Evolutionary conservation across 2,888 invertebrate species (phyloP).

Genomic region (Pedicia rivosa): DNA sequence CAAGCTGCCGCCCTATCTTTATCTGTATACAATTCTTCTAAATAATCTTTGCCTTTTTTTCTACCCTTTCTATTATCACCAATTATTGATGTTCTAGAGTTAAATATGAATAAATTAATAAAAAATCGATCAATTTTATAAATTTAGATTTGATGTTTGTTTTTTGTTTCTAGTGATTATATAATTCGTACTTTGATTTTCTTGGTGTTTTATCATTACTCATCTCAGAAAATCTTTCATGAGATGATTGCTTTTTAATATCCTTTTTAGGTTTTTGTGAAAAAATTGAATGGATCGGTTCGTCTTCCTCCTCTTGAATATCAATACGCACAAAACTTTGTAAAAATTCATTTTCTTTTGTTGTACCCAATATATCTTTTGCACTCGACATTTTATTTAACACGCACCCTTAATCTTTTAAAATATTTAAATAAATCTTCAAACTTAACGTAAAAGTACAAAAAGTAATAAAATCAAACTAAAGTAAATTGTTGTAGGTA

Average conservation of each 20-base stretch:
- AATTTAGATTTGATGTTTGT: no score
- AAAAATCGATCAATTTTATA: no score
- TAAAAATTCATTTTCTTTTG: conserved; percentile 55
- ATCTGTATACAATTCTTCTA: conserved; percentile 73
- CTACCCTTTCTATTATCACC: conserved; percentile 22
- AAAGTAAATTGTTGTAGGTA: no score
- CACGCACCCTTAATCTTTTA: no score
- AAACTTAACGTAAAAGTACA: no score
- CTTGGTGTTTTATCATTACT: conserved; percentile 6
- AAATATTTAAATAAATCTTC: no score
- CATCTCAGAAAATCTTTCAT: conserved; percentile 6
- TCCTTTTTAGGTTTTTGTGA: conserved; percentile 7
- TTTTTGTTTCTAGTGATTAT: no score
- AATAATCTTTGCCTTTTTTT: conserved; percentile 25
- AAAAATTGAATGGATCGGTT: conserved; percentile 21
- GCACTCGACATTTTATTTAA: conserved; percentile 27
- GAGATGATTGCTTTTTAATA: conserved; percentile 9
- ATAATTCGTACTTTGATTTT: no score
- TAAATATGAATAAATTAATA: no score
- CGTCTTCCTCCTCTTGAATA: conserved; percentile 38
- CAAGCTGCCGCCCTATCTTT: conserved; percentile 84
- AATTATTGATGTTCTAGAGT: no score
- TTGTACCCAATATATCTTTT: conserved; percentile 45
- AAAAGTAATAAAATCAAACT: background rate
- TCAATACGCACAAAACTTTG: conserved; percentile 66